A percentile compares a stretch with the other conserved stretches of the same genome.
phyloP scores from a whole-genome alignment of 2,888 invertebrate species.

The Melanargia galathea region DNA sequence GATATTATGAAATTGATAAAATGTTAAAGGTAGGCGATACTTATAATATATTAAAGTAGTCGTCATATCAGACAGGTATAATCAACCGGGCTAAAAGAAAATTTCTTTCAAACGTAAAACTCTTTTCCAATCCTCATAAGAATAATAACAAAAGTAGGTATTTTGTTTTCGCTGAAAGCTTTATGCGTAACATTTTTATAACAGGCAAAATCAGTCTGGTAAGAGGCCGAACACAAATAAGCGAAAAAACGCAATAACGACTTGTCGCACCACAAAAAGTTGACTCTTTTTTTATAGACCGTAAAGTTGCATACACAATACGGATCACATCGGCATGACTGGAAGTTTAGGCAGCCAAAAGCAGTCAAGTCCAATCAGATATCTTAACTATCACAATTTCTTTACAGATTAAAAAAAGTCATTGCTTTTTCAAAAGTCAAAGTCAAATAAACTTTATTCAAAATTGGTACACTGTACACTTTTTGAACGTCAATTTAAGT shows the following conservation, averaged over 20 bases:
- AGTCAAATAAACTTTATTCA: too few relatives aligned
- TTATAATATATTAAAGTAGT: background rate
- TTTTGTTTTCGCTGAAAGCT: slow-evolving; percentile 30
- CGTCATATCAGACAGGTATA: slow-evolving; percentile 16
- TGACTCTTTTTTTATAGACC: background rate
- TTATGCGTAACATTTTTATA: slow-evolving; percentile 27
- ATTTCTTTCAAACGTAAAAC: slow-evolving; percentile 21
- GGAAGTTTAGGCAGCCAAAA: too few relatives aligned
- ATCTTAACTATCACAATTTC: too few relatives aligned
- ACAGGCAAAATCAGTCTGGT: slow-evolving; percentile 26
- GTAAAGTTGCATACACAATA: background rate
- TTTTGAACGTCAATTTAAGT: too few relatives aligned
- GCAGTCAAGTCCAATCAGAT: too few relatives aligned
- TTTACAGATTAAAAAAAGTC: too few relatives aligned
- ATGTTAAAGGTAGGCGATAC: background rate
- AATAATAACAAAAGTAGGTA: slow-evolving; percentile 31
- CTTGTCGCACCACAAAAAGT: background rate
- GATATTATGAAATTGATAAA: background rate
- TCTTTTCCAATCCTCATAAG: slow-evolving; percentile 19
- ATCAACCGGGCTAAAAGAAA: slow-evolving; percentile 11
- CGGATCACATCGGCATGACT: background rate
- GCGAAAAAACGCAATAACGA: background rate
- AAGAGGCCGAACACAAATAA: slow-evolving; percentile 58
- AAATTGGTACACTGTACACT: too few relatives aligned
- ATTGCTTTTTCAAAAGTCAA: too few relatives aligned